Evolutionary conservation across 1,140 invertebrate genomes (phyloP), one percentile per base, ranked within the genome.

Genomic region (Trichonephila clavipes): DNA sequence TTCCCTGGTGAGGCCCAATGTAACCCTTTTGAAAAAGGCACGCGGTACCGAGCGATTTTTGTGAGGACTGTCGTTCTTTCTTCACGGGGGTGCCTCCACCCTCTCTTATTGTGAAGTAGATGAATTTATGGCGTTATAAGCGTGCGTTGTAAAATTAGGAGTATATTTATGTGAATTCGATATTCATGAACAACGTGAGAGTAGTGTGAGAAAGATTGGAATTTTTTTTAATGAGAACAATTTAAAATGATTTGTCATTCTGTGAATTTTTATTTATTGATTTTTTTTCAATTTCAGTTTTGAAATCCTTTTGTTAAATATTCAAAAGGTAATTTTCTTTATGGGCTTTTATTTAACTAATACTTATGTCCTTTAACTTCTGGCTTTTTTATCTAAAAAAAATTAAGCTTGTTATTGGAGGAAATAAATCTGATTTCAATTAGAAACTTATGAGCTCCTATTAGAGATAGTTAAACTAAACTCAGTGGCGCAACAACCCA

Each of bases 21-120:
- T 62, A 88, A 90, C 66, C 88, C 88, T 81, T 90, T 90, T 51
- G 44, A 59, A 28, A n/a, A 51, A 59, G n/a, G 21, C 88, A 72
- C 61, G 59, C 34, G 58, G 86, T 21, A n/a, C 10, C 7, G 28
- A 87, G 7, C 28, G n/a, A 34, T 64, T 87, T 61, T 61, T 16
- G 72, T 28, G 7, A 77, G 28, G 72, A 40, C 28, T 34, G 1
- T 12, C 40, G 62, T 34, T 77, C 72, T 40, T 34, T 77, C 72
- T 77, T 77, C 28, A 19, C 72, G 28, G 72, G 72, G 72, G 24
- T 40, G 34, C 28, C 16, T 18, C 14, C 12, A 19, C 72, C 28
- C 72, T 40, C 34, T 34, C 28, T 77, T 28, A 40, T 16, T 2
- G 28, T 77, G 62, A 64, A 64, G 18, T 18, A 64, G 62, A 34